Percentiles rank a stretch among this genome's conserved stretches.
Evolutionary conservation across 2,888 invertebrate genomes (phyloP).

Genomic region (Agrypnus murinus): DNA sequence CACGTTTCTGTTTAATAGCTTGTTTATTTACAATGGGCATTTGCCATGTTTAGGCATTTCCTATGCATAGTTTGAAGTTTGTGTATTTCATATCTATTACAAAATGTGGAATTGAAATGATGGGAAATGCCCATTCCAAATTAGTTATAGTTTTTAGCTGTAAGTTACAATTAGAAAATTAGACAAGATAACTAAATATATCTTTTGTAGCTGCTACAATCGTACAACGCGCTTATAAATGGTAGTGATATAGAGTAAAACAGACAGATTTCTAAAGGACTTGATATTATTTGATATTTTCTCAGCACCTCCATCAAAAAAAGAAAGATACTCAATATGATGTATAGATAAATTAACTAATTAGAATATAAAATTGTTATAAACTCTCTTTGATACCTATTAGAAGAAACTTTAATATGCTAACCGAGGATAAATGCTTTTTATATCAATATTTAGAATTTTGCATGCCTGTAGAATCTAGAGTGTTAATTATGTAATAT

Average conservation of each 20-base stretch:
- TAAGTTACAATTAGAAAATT: too few relatives aligned
- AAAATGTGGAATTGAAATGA: too few relatives aligned
- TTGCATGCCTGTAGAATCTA: conserved; percentile 37
- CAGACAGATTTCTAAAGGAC: conserved; percentile 17
- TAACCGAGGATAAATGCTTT: conserved; percentile 12
- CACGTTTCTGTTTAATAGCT: too few relatives aligned
- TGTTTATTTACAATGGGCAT: too few relatives aligned
- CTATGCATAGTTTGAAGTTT: too few relatives aligned
- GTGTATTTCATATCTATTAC: too few relatives aligned
- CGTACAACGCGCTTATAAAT: conserved; percentile 85
- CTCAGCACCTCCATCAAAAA: conserved; percentile 44
- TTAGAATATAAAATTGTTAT: conserved; percentile 31
- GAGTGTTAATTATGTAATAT: not conserved
- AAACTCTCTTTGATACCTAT: conserved; percentile 35
- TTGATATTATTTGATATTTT: conserved; percentile 30
- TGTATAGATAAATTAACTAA: conserved; percentile 11
- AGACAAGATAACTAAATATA: too few relatives aligned
- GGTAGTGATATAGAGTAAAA: conserved; percentile 50
- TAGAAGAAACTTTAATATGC: conserved; percentile 24
- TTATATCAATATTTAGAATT: conserved; percentile 32
- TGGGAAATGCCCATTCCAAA: too few relatives aligned
- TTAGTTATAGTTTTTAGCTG: too few relatives aligned
- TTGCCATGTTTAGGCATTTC: too few relatives aligned
- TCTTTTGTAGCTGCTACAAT: conserved; percentile 83
- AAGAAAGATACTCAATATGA: conserved; percentile 28